Evolutionary conservation across 2,113 vertebrate species (phyloP).

Genomic region (Brienomyrus brachyistius): DNA sequence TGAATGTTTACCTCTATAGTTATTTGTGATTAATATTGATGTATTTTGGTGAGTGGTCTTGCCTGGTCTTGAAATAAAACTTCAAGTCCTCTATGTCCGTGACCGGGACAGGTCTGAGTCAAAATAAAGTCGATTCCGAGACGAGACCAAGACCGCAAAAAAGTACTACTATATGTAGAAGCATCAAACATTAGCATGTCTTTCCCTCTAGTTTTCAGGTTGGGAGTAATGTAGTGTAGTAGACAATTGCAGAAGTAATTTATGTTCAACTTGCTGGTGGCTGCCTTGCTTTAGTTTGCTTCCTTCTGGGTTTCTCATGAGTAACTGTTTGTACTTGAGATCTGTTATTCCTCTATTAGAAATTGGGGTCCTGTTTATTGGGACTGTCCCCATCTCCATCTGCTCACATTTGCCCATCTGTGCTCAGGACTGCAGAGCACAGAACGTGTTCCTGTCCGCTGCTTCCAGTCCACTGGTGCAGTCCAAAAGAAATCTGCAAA

Average conservation of each 20-base stretch:
- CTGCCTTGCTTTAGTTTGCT: background rate
- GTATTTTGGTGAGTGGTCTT: too few relatives aligned
- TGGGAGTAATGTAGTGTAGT: background rate
- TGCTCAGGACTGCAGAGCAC: conserved; percentile 32
- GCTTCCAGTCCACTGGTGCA: conserved; percentile 19
- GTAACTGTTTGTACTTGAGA: background rate
- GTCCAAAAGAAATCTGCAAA: conserved; percentile 9
- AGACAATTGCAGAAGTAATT: background rate
- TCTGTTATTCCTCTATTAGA: background rate
- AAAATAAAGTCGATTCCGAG: too few relatives aligned
- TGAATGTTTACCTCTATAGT: too few relatives aligned
- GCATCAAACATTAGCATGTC: background rate
- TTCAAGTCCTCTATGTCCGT: too few relatives aligned
- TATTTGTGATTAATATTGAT: too few relatives aligned
- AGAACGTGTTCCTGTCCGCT: conserved; percentile 38
- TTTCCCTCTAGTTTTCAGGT: background rate
- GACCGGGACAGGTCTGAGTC: too few relatives aligned
- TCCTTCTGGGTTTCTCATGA: background rate
- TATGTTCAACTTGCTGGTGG: background rate
- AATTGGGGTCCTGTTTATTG: background rate
- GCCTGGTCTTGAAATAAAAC: too few relatives aligned
- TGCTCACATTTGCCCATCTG: conserved; percentile 21
- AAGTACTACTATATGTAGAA: background rate
- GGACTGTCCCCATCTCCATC: conserved; percentile 9
- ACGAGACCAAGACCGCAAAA: too few relatives aligned